A percentile compares a stretch with the other conserved stretches of the same genome.
Conservation (phyloP, 2,888 invertebrate species). For the Xylota segnis region DNA sequence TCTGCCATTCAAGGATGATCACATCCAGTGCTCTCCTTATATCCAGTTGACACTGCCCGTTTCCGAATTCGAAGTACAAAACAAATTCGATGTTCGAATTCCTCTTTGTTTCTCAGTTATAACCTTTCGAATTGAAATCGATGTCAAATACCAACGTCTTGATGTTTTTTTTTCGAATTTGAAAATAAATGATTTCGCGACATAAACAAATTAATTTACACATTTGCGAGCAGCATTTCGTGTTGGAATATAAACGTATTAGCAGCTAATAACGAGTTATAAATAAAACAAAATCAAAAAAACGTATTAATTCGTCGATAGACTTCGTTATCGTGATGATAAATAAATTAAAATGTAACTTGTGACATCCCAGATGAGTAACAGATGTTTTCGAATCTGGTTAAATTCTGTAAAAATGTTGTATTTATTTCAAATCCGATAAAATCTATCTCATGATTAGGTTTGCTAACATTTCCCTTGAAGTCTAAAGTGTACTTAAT, state of each 20-base stretch:
- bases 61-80: too few species aligned
- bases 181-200: not conserved
- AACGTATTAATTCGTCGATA: constrained; percentile 43
- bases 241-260: constrained; percentile 18
- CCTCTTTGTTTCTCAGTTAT: not conserved
- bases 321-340: constrained; percentile 42
- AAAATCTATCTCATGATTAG: too few species aligned
- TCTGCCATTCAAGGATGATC: too few species aligned
- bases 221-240: constrained; percentile 20
- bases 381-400: constrained; percentile 20
- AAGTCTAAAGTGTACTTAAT: too few species aligned
- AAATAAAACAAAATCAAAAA: constrained; percentile 44
- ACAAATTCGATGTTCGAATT: too few species aligned
- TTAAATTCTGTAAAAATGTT: not conserved
- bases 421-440: not conserved
- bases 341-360: constrained; percentile 60
- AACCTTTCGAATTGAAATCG: not conserved
- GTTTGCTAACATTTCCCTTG: not conserved
- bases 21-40: too few species aligned
- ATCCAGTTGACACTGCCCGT: too few species aligned
- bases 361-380: constrained; percentile 45
- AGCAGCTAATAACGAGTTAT: constrained; percentile 30
- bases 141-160: not conserved
- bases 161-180: not conserved
- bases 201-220: constrained; percentile 47